Base-by-base conservation (phyloP, 2,888 invertebrate species). In the Drosophila neutralis region DNA sequence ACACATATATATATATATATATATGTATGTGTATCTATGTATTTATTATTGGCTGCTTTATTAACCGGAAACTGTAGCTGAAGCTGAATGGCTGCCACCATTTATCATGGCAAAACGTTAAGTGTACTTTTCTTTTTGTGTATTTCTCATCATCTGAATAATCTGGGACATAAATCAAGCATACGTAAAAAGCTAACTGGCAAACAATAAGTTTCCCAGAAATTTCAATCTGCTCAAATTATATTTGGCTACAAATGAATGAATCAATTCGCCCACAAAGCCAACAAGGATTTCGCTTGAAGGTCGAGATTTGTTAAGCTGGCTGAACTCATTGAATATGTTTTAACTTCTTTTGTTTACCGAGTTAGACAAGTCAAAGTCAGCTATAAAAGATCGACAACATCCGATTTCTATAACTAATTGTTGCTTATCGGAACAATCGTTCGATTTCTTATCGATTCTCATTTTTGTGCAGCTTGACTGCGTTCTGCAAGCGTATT, bases 1-100 rank as follows among this genome's bases (percentile, higher is more conserved):
- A 13, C 24, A 15, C 10, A 18, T 33, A 53, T 18, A n/a, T 18
- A n/a, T 40, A 15, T 24, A 4, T n/a, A 5, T 35, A 24, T 24
- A 53, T 35, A 4, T 8, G 3, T 35, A 7, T 7, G 4, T 31
- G 2, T 42, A 11, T 21, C 1, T 21, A 21, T 18, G 21, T 38
- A 40, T 49, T 40, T 40, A 68, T 67, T 76, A 38, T 27, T 45
- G 52, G 45, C 38, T 51, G 62, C 60, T 72, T 76, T 77, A 67
- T 69, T 73, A 59, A 49, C 60, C 62, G 60, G 49, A 64, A 72
- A 42, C 48, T 45, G 45, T 45, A 27, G 45, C 45, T 24, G 45
- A 21, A 21, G 57, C 40, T 38, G 40, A 38, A 36, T 13, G 63
- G 73, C 11, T 45, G 45, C 15, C 45, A 54, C 31, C 56, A 77